phyloP scores from a whole-genome alignment of 2,888 invertebrate genomes.

The Xylota sylvarum region DNA sequence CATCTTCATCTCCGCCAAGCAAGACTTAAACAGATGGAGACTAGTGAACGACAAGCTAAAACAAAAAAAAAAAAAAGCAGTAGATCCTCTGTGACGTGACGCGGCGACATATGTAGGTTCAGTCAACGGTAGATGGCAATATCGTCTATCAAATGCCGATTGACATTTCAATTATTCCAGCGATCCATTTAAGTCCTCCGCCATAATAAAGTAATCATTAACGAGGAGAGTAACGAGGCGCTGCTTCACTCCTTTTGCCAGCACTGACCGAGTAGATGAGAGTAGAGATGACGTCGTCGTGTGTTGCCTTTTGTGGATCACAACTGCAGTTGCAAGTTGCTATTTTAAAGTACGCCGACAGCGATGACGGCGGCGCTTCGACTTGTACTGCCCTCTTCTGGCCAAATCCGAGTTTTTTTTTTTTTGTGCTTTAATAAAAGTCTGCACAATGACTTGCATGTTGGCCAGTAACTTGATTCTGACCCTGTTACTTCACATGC shows the following conservation, averaged over 20 bases:
- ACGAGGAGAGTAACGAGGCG: constrained; percentile 31
- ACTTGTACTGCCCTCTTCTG: background rate
- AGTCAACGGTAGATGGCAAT: constrained; percentile 75
- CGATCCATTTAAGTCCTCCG: constrained; percentile 75
- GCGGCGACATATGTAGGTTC: constrained; percentile 76
- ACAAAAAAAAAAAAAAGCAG: constrained; percentile 19
- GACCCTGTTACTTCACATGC: constrained; percentile 61
- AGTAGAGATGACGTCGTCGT: constrained; percentile 38
- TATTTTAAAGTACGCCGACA: constrained; percentile 41
- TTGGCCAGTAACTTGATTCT: constrained; percentile 49
- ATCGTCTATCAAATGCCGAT: constrained; percentile 75
- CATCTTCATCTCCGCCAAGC: constrained; percentile 54
- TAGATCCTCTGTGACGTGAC: constrained; percentile 68
- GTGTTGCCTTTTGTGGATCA: constrained; percentile 47
- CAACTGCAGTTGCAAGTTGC: constrained; percentile 26
- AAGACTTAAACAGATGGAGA: constrained; percentile 17
- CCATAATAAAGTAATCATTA: constrained; percentile 70
- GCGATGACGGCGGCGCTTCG: background rate
- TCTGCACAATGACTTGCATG: constrained; percentile 30
- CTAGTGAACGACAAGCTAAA: constrained; percentile 1
- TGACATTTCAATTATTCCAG: constrained; percentile 76
- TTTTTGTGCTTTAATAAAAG: constrained; percentile 3
- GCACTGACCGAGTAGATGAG: constrained; percentile 17
- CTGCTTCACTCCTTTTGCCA: constrained; percentile 16
- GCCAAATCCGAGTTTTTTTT: constrained; percentile 38